phyloP scores from a whole-genome alignment of 1,140 invertebrate genomes.

The Aethina tumida region DNA sequence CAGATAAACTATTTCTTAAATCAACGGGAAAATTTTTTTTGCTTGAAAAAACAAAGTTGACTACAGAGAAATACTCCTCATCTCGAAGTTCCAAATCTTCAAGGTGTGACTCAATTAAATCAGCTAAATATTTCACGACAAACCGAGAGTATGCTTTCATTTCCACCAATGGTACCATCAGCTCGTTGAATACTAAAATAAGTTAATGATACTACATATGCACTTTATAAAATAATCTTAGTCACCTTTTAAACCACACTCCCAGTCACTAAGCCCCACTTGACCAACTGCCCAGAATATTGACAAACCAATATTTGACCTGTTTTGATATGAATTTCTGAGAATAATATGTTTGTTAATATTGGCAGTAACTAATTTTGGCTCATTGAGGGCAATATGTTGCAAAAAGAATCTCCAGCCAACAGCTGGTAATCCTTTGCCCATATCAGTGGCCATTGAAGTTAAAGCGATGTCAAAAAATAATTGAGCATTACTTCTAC shows the following conservation, averaged over 20 bases:
- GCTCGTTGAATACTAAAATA: constrained; percentile 61
- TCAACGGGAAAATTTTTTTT: constrained; percentile 30
- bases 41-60: constrained; percentile 25
- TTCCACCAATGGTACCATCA: constrained; percentile 67
- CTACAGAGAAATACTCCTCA: constrained; percentile 28
- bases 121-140: constrained; percentile 57
- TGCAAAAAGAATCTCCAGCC: constrained; percentile 64
- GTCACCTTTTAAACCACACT: constrained; percentile 58
- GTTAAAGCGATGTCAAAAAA: constrained; percentile 56
- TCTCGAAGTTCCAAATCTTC: no score
- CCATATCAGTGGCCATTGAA: constrained; percentile 55
- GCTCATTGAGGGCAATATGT: constrained; percentile 51
- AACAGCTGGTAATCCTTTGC: constrained; percentile 47
- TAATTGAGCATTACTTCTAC: constrained; percentile 43
- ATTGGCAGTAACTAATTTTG: constrained; percentile 49
- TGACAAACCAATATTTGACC: constrained; percentile 62
- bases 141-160: constrained; percentile 61
- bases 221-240: not conserved
- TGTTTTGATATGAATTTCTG: constrained; percentile 69
- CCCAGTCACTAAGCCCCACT: constrained; percentile 56
- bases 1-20: constrained; percentile 26
- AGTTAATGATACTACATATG: constrained; percentile 1
- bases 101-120: constrained; percentile 40
- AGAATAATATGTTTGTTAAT: constrained; percentile 50
- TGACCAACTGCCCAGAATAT: constrained; percentile 73